phyloP scores from a whole-genome alignment of 30 jellyfish, hydroid and myxozoan species.

The Hydractinia echinata region DNA sequence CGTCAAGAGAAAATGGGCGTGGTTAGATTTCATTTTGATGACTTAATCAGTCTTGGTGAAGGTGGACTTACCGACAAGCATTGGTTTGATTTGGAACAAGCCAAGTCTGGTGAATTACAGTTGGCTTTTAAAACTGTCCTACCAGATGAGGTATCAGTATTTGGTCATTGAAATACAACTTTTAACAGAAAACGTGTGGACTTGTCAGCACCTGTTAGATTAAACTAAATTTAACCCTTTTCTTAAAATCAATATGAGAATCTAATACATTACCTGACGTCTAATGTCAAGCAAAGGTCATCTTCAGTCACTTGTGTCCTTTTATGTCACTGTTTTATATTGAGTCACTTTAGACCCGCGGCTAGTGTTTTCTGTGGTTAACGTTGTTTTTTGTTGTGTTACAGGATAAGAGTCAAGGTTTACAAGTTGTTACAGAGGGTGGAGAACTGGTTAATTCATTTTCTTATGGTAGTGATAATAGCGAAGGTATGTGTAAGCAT shows the following conservation, averaged over 20 bases:
- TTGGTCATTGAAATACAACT: neutral
- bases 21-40: constrained; percentile 46
- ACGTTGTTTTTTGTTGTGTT: neutral
- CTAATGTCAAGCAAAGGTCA: too few relatives aligned
- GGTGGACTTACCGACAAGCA: constrained; percentile 52
- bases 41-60: constrained; percentile 49
- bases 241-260: too few relatives aligned
- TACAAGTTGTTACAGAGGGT: neutral
- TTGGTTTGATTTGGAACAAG: constrained; percentile 66
- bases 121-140: constrained; percentile 44
- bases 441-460: constrained; percentile 9
- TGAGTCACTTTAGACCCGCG: too few relatives aligned
- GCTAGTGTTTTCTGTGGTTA: too few relatives aligned
- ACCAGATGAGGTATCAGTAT: constrained; percentile 40
- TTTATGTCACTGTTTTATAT: too few relatives aligned
- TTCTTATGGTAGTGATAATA: constrained; percentile 15
- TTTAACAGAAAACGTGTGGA: too few relatives aligned
- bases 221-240: too few relatives aligned
- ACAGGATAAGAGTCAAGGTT: neutral
- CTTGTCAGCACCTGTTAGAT: too few relatives aligned
- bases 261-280: too few relatives aligned
- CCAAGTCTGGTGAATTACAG: constrained; percentile 80
- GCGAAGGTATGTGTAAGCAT: constrained; percentile 4
- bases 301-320: too few relatives aligned
- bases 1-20: constrained; percentile 88